Conservation (phyloP, 2,888 invertebrate genomes). For the Eristalinus aeneus region DNA sequence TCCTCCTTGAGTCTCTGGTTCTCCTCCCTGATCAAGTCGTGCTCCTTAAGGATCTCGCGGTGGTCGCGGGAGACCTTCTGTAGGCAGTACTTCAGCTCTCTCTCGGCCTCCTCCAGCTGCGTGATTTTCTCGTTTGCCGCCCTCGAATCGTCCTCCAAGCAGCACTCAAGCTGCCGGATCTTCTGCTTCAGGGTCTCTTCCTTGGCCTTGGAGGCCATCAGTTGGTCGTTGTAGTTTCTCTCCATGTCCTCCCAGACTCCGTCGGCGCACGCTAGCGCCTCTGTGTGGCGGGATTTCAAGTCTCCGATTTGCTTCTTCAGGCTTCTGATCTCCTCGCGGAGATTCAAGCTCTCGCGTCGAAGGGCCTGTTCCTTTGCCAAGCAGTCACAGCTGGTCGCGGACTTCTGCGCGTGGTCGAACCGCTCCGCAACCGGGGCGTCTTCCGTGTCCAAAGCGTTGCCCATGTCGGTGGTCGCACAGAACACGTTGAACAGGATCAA, state of each 20-base stretch:
- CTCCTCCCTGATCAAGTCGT: constrained; percentile 81
- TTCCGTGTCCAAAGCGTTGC: constrained; percentile 24
- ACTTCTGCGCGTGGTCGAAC: not conserved
- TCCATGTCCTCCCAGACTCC: constrained; percentile 88
- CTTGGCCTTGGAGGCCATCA: constrained; percentile 81
- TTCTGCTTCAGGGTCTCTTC: constrained; percentile 82
- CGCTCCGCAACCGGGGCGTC: not conserved
- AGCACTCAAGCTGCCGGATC: constrained; percentile 83
- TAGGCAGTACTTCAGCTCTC: constrained; percentile 82
- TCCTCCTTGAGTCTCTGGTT: constrained; percentile 82
- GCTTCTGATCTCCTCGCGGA: constrained; percentile 77
- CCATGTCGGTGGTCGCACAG: constrained; percentile 32
- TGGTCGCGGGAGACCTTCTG: constrained; percentile 83
- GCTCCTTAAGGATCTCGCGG: constrained; percentile 81
- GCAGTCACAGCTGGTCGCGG: not conserved
- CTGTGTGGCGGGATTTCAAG: constrained; percentile 85
- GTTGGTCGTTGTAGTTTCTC: constrained; percentile 84
- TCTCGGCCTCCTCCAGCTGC: constrained; percentile 84
- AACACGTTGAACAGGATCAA: constrained; percentile 74
- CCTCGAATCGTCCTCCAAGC: constrained; percentile 82
- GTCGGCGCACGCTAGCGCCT: constrained; percentile 87
- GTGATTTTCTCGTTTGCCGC: constrained; percentile 82
- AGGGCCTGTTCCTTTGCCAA: constrained; percentile 24
- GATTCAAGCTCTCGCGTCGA: constrained; percentile 72
- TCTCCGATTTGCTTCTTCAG: constrained; percentile 81